Base-by-base conservation (phyloP, 2,888 invertebrate genomes). In the Oegoconia quadripuncta region DNA sequence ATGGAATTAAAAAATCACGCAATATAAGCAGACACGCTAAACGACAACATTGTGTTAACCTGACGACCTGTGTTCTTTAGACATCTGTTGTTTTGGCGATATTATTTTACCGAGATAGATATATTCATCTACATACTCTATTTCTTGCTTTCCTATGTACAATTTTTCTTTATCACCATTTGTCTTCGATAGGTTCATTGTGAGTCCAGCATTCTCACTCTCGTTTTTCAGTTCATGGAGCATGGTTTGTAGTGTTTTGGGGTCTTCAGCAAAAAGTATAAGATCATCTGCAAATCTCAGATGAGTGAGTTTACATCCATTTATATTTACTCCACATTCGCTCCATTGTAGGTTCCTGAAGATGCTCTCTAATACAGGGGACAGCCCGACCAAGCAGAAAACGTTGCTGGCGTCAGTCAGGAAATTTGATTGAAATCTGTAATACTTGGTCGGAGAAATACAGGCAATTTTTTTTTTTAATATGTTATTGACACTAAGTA, bases 171-270 rank as follows among this genome's bases (percentile, higher is more conserved):
- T 22, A n/a, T 2, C n/a, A n/a, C 22, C n/a, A 9, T 28, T 42
- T 4, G 47, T 42, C 23, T 50, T 48, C 11, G 27, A 37, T 37
- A 31, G 5, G 26, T 48, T 46, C 38, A 47, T 44, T 38, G 42
- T 36, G 32, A 32, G 9, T 42, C 30, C 3, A 37, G 32, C 22
- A 9, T 22, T 22, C 3, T 9, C 7, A n/a, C 22, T 22, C n/a
- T 22, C 22, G 22, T 7, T 22, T 22, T 7, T 22, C 2, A 22
- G 22, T 22, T 22, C 8, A 9, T 22, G 22, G 8, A 22, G n/a
- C 22, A 22, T 22, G n/a, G 22, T 22, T 22, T 22, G 22, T 9
- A 22, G 22, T 2, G 22, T 22, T 22, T 2, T n/a, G 7, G 22
- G 22, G 22, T 22, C 22, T 22, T 22, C 22, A n/a, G 22, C 22